Evolutionary conservation across 30 jellyfish, hydroid and myxozoan species (phyloP), one percentile per base, ranked within the genome.

Genomic region (Phacellophora camtschatica): DNA sequence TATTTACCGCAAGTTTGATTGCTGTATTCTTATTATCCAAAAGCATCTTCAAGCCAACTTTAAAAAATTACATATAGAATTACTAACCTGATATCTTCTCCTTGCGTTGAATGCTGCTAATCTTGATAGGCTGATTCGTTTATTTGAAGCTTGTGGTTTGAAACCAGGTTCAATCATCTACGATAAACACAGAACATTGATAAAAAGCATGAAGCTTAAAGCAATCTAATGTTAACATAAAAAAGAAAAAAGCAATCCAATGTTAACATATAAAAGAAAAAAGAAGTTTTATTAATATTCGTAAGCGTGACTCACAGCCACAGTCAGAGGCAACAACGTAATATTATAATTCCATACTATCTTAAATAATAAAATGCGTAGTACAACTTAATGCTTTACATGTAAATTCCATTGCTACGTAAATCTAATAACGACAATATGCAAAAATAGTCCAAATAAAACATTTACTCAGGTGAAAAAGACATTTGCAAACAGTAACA

Each of bases 21-120:
- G 13, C 13, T 9, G 55, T 16, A 7, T 7, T 41, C 13, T 53
- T 2, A 24, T 15, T 49, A 3, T 15, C n/a, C n/a, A 41, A 53
- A 13, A 53, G 10, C 68, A 53, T 13, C 19, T 20, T 9, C 68
- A 6, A 8, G 7, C 7, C 24, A 53, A 53, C 28, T 10, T 20
- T 6, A 10, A 20, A 59, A 23, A 27, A 59, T 5, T 30, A 19
- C 51, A 4, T 4, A 48, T 6, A n/a, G n/a, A 13, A 6, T 9
- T 0, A 18, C 82, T 5, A 61, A 84, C 95, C 84, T 94, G 97
- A 53, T 87, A 94, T n/a, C 97, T 58, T 35, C 99, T 71, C 67
- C 99, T 85, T 12, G 99, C 99, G 75, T 94, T 94, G 66, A 94
- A 94, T 56, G 99, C 99, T 8, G 99, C 99, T 42, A 94, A 70